These are phyloP conservation scores for Cryptus viduatorius DNA, from an alignment of 2,888 invertebrate genomes.

Conservation along the genomic window DNA sequence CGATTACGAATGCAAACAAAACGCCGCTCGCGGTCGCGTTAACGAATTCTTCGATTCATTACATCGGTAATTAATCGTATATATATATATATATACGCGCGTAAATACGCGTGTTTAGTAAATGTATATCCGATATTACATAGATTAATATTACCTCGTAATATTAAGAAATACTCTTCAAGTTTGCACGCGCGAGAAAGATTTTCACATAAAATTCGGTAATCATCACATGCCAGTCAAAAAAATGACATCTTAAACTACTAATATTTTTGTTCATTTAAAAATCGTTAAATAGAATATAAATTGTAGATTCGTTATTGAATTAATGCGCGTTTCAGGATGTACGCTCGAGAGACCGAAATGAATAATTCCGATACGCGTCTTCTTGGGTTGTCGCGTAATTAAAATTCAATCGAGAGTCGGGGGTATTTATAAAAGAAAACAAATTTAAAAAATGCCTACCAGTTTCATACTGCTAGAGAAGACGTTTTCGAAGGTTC, in stretches of 20 bases:
- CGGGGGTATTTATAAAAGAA: not conserved
- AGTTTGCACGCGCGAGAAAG: conserved; percentile 77
- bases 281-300: conserved; percentile 67
- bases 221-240: conserved; percentile 82
- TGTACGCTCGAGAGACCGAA: not conserved
- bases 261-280: conserved; percentile 62
- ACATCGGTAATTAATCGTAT: conserved; percentile 57
- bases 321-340: conserved; percentile 15
- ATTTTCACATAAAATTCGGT: conserved; percentile 83
- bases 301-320: conserved; percentile 63
- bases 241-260: conserved; percentile 76
- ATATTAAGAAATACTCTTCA: conserved; percentile 81
- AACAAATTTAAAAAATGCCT: conserved; percentile 13
- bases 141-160: conserved; percentile 77
- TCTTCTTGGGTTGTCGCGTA: not conserved
- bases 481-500: not conserved
- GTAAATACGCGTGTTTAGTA: conserved; percentile 58
- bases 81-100: conserved; percentile 48
- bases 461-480: conserved; percentile 63
- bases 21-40: conserved; percentile 20
- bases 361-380: not conserved
- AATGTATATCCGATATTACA: conserved; percentile 51
- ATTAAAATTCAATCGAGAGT: not conserved
- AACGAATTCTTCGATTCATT: conserved; percentile 44
- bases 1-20: conserved; percentile 39